Evolutionary conservation across 1,140 invertebrate species (phyloP), one percentile per base, ranked within the genome.

Genomic region (Protaetia brevitarsis): DNA sequence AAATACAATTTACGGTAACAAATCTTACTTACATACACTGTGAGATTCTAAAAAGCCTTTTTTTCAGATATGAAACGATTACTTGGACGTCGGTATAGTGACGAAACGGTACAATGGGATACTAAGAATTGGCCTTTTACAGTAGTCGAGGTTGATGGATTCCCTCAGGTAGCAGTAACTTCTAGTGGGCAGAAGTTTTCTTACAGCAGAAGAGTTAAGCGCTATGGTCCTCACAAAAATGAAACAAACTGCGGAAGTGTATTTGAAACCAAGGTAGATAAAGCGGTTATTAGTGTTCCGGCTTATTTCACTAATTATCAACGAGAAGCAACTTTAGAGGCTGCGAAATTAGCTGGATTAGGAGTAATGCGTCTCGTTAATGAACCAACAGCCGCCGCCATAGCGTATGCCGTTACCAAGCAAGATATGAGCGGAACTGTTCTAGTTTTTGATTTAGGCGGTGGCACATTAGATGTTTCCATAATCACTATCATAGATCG

Each of bases 281-380:
- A n/a, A n/a, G 95, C 95, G 16, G 95, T 97, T 63, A 82, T 97
- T 66, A 97, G 95, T 51, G 95, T 97, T 28, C 95, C 95, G 11
- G 95, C 95, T 41, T 97, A 97, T 78, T 97, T 97, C 79, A 97
- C 97, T 79, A 95, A 97, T 78, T 96, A 94, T 4, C 95, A 97
- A 78, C 83, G 95, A 82, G 94, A 96, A 82, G 94, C 95, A 98
- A n/a, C n/a, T n/a, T n/a, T n/a, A n/a, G n/a, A n/a, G n/a, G n/a
- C n/a, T n/a, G n/a, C n/a, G n/a, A n/a, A n/a, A n/a, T n/a, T n/a
- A n/a, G n/a, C n/a, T n/a, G n/a, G n/a, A n/a, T n/a, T n/a, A n/a
- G n/a, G n/a, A n/a, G n/a, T n/a, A n/a, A n/a, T n/a, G n/a, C n/a
- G n/a, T n/a, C n/a, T n/a, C n/a, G n/a, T n/a, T n/a, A n/a, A n/a